Percentiles rank a stretch among this genome's conserved stretches.
phyloP scores from a whole-genome alignment of 2,113 vertebrate species.

The Apus apus region DNA sequence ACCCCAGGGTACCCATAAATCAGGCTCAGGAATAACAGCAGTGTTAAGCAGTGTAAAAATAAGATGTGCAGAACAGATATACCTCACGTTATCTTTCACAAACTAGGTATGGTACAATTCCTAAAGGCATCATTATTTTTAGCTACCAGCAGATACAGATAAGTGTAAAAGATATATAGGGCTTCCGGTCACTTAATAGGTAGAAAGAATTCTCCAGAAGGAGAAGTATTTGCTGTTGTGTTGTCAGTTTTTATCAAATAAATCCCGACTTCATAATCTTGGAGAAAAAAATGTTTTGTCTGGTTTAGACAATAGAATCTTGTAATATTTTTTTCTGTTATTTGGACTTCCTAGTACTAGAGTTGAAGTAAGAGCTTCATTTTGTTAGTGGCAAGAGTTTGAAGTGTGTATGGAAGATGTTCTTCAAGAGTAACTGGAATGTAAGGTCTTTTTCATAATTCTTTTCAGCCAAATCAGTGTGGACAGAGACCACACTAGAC shows the following conservation, averaged over 20 bases:
- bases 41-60: conserved; percentile 10
- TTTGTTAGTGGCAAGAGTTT: background rate
- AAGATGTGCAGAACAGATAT: background rate
- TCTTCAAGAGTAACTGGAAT: background rate
- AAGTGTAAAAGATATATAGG: background rate
- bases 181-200: background rate
- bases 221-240: background rate
- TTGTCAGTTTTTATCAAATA: background rate
- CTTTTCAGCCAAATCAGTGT: background rate
- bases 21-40: conserved; percentile 25
- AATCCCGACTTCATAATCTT: background rate
- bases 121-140: conserved; percentile 57
- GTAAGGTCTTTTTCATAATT: background rate
- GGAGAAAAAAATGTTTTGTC: background rate
- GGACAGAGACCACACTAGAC: background rate
- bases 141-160: conserved; percentile 5
- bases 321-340: background rate
- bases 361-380: background rate
- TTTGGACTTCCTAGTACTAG: background rate
- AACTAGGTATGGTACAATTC: background rate
- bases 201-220: background rate
- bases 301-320: background rate
- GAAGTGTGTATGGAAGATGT: background rate
- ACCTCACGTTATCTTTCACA: background rate
- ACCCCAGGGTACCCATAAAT: background rate